These are phyloP conservation scores for Catharus ustulatus DNA, from an alignment of 2,797 vertebrate species.

Conservation along the genomic window DNA sequence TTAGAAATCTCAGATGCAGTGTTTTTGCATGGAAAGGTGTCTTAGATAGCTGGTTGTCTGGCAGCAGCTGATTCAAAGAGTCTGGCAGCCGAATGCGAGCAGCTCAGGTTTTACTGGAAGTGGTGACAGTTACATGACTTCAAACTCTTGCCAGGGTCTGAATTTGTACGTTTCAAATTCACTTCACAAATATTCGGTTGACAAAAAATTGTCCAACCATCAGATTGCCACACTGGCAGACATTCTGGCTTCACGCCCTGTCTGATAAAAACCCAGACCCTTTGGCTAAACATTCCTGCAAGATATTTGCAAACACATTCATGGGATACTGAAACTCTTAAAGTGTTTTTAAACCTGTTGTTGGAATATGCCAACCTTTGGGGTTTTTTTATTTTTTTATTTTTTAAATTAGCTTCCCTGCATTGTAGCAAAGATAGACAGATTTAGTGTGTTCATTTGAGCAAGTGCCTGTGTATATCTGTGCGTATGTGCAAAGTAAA, in stretches of 20 bases:
- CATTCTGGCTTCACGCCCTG: background rate
- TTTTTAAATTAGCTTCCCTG: background rate
- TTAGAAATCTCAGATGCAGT: conserved; percentile 69
- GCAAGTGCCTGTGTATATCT: accelerated
- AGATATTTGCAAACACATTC: background rate
- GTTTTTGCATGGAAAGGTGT: conserved; percentile 54
- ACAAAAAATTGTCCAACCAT: conserved; percentile 34
- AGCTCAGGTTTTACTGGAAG: conserved; percentile 65
- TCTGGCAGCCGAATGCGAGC: conserved; percentile 33
- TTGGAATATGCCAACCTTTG: background rate
- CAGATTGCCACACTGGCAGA: background rate
- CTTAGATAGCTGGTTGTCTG: conserved; percentile 47
- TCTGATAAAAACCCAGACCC: background rate
- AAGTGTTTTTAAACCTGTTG: background rate
- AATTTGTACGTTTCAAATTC: conserved; percentile 69
- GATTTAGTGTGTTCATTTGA: background rate
- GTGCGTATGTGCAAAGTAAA: background rate
- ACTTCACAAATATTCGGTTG: background rate
- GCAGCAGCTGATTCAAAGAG: conserved; percentile 60
- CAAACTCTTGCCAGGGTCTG: conserved; percentile 55
- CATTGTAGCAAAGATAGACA: background rate
- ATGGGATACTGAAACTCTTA: background rate
- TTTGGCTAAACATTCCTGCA: background rate
- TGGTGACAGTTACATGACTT: conserved; percentile 65
- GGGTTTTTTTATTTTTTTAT: background rate